A percentile compares a stretch with the other conserved stretches of the same genome.
phyloP scores from a whole-genome alignment of 2,113 vertebrate species.

The Gallinago media region DNA sequence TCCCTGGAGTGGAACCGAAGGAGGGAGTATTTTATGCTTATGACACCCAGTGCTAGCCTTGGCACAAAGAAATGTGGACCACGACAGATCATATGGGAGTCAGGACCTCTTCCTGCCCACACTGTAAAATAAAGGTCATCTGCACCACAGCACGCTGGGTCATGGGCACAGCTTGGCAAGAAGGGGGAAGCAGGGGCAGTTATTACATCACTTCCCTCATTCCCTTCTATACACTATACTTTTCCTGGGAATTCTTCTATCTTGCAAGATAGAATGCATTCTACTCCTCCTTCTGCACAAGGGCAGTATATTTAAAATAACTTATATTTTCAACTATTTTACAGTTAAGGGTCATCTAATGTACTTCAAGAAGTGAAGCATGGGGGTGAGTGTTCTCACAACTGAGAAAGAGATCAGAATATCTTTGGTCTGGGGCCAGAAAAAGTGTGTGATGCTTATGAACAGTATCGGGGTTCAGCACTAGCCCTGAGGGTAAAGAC shows the following conservation, averaged over 20 bases:
- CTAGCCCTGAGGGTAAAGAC: fast-evolving
- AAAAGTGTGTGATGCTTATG: fast-evolving
- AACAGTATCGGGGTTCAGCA: not conserved
- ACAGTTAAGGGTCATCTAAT: fast-evolving
- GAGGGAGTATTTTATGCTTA: fast-evolving
- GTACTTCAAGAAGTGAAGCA: not conserved
- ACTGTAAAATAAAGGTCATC: fast-evolving
- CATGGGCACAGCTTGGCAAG: fast-evolving
- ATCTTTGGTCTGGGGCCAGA: not conserved
- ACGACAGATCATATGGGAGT: fast-evolving
- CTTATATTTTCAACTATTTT: fast-evolving
- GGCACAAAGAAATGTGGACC: fast-evolving
- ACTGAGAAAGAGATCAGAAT: fast-evolving
- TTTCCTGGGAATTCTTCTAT: not conserved
- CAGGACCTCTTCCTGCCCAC: not conserved
- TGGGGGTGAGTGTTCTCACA: fast-evolving
- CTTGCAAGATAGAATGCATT: fast-evolving
- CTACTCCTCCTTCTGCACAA: not conserved
- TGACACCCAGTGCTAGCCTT: not conserved
- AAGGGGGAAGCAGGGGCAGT: not conserved
- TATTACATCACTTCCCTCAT: fast-evolving
- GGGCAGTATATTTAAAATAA: fast-evolving
- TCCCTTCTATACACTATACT: not conserved
- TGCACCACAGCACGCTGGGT: not conserved
- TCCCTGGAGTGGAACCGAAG: not conserved